Evolutionary conservation across 35 echinoderm and acorn worm genomes (phyloP).

Genomic region (Heliocidaris erythrogramma): DNA sequence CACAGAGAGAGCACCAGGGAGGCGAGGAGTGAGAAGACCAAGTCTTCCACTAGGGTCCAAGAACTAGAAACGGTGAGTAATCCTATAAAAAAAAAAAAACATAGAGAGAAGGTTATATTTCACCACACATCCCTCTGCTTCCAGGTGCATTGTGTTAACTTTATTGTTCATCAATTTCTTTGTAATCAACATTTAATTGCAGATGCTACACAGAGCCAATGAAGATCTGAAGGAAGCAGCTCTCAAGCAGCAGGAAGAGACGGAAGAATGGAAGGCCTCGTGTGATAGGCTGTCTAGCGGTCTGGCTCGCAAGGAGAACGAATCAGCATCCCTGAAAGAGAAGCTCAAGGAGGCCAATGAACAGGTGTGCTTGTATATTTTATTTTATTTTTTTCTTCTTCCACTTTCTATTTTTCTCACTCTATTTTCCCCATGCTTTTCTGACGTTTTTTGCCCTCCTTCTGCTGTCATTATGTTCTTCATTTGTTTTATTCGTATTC

Average conservation of each 20-base stretch:
- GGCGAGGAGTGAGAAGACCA: constrained; percentile 71
- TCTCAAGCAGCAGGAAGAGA: constrained; percentile 78
- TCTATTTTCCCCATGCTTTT: too few relatives aligned
- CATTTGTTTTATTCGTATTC: too few relatives aligned
- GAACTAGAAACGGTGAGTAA: constrained; percentile 91
- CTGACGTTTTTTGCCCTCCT: too few relatives aligned
- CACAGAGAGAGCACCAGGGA: constrained; percentile 76
- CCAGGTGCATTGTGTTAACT: too few relatives aligned
- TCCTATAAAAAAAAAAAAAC: not conserved
- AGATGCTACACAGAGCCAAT: constrained; percentile 91
- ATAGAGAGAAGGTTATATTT: not conserved
- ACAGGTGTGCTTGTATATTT: constrained; percentile 52
- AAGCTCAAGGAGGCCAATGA: constrained; percentile 81
- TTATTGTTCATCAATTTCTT: not conserved
- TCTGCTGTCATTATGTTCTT: too few relatives aligned
- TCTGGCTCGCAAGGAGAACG: constrained; percentile 75
- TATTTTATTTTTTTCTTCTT: too few relatives aligned
- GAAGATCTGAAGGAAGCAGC: constrained; percentile 68
- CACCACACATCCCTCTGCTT: not conserved
- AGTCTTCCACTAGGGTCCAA: constrained; percentile 67
- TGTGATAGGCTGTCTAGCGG: constrained; percentile 78
- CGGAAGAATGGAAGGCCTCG: constrained; percentile 86
- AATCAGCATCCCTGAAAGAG: constrained; percentile 68
- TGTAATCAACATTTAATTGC: not conserved
- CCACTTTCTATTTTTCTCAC: too few relatives aligned